phyloP scores from a whole-genome alignment of 2,888 invertebrate species.

The Phengaris alcon region DNA sequence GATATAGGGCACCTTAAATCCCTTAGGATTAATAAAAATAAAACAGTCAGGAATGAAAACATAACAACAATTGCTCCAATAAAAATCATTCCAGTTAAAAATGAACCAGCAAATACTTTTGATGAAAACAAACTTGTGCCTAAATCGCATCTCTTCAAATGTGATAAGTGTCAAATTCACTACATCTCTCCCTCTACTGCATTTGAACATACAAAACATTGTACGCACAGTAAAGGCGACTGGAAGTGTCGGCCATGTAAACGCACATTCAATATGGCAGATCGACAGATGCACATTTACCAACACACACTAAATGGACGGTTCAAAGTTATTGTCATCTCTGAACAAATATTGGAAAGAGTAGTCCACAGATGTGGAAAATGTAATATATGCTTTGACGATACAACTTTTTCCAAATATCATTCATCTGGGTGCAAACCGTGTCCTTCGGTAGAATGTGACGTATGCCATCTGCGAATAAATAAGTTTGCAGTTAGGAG shows the following conservation, averaged over 20 bases:
- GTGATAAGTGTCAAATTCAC: conserved; percentile 39
- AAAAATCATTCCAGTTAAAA: neutral
- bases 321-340: conserved; percentile 44
- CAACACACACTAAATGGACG: conserved; percentile 48
- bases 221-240: conserved; percentile 32
- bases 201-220: conserved; percentile 34
- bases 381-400: conserved; percentile 48
- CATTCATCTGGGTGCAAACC: conserved; percentile 43
- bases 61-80: neutral
- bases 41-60: neutral
- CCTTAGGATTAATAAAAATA: neutral
- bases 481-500: neutral
- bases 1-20: neutral
- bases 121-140: conserved; percentile 31
- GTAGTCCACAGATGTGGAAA: conserved; percentile 47
- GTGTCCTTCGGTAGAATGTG: conserved; percentile 37
- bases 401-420: conserved; percentile 39
- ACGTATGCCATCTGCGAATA: conserved; percentile 42
- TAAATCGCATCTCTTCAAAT: conserved; percentile 37
- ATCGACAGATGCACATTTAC: conserved; percentile 42
- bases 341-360: conserved; percentile 40
- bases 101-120: neutral
- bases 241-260: conserved; percentile 44
- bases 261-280: conserved; percentile 41
- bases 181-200: conserved; percentile 35